Evolutionary conservation across 1,140 invertebrate genomes (phyloP), one percentile per base, ranked within the genome.

Genomic region (Proctacanthus coquilletti): DNA sequence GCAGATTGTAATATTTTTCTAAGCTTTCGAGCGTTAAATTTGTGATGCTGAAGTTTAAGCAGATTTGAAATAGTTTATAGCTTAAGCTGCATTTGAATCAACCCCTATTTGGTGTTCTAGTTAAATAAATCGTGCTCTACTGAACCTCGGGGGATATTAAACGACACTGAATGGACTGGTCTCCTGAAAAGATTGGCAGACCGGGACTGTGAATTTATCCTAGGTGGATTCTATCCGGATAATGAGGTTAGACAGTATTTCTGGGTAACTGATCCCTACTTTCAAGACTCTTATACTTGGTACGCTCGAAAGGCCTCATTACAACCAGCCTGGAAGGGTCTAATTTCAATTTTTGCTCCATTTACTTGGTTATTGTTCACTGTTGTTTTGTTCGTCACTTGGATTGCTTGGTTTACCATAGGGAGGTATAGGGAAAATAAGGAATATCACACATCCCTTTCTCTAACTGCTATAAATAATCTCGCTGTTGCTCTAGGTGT

Each of bases 171-270:
- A 3, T 71, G 68, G 68, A 52, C 53, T 18, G 67, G 65, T 1
- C 50, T 62, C n/a, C 46, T 70, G 21, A 56, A 51, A 2, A 43
- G 55, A 9, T 29, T 71, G 0, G 38, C 43, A 9, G 42, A 49
- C 1, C 60, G 57, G 35, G 52, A 58, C 39, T 67, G 62, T 3
- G 56, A 69, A 17, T 56, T 71, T 3, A 44, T 67, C 4, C 41
- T 69, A 9, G 69, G 69, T 3, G 69, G 63, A 20, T 66, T 62
- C 39, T 70, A 62, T 51, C 66, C 69, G 14, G 67, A 71, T 46
- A 64, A 65, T 40, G 64, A 66, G 41, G 60, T 69, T 4, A 58
- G 62, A 14, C 61, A 65, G 32, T 56, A 62, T 42, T 71, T 70
- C 43, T 66, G 67, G 40, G 54, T 53, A 8, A 64, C 61, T n/a